These are phyloP conservation scores for Hemicentrotus pulcherrimus DNA, from an alignment of 35 echinoderm and acorn worm genomes.

Conservation along the genomic window DNA sequence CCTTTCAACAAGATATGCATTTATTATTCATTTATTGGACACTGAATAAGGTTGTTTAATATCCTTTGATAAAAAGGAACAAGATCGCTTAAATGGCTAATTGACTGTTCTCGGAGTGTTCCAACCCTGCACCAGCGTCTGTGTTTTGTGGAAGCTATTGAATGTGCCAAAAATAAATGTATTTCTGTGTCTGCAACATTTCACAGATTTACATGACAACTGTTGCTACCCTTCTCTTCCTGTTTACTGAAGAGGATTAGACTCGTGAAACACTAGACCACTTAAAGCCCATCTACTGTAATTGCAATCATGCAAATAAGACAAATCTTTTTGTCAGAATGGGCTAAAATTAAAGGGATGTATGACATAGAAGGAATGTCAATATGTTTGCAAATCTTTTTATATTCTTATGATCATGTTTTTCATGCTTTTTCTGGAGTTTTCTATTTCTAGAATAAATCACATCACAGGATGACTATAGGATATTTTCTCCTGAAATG, in stretches of 20 bases:
- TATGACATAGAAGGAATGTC: background rate
- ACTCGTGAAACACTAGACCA: background rate
- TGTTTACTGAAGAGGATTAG: background rate
- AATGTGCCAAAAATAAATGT: background rate
- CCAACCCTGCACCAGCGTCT: background rate
- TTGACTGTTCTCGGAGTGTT: background rate
- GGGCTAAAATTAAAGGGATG: background rate
- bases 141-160: background rate
- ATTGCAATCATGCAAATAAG: background rate
- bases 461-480: no score
- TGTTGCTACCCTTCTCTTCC: background rate
- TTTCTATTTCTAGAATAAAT: no score
- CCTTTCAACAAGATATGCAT: no score
- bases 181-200: conserved; percentile 7
- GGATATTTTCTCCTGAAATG: no score
- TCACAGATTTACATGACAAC: conserved; percentile 14
- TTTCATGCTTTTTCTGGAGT: no score
- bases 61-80: background rate
- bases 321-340: background rate
- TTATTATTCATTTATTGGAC: no score
- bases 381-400: background rate
- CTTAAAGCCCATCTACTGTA: background rate
- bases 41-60: background rate
- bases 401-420: no score
- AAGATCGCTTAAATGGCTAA: background rate